Evolutionary conservation across 2,888 invertebrate genomes (phyloP).

Genomic region (Diplolepis rosae): DNA sequence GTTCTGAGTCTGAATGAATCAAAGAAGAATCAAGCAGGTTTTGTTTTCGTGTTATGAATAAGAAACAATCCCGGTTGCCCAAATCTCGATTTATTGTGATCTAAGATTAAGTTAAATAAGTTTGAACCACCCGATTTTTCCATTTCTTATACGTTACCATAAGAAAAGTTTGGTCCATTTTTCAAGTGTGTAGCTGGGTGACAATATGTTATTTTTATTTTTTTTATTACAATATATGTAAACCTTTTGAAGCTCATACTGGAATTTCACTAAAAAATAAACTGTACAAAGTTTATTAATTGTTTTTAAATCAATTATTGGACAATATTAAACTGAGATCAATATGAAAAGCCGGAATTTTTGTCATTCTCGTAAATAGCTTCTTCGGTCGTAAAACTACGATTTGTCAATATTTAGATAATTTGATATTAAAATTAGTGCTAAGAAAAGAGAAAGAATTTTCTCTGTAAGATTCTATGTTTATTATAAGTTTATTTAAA

Average conservation of each 20-base stretch:
- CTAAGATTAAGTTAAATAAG: conserved; percentile 6
- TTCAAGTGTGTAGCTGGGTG: background rate
- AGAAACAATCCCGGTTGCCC: background rate
- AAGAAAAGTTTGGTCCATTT: background rate
- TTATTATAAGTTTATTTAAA: background rate
- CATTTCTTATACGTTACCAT: background rate
- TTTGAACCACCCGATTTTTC: background rate
- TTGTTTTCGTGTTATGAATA: background rate
- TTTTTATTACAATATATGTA: background rate
- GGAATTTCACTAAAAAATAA: background rate
- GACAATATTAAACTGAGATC: background rate
- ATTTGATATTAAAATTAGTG: background rate
- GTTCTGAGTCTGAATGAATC: background rate
- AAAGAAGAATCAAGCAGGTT: background rate
- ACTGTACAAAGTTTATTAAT: background rate
- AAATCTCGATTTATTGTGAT: background rate
- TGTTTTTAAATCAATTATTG: background rate
- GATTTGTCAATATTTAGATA: background rate
- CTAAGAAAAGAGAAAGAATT: background rate
- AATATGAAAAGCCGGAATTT: background rate
- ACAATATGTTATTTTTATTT: background rate
- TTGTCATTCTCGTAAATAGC: background rate
- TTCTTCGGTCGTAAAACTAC: background rate
- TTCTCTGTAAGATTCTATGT: background rate
- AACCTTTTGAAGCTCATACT: background rate